Percentiles rank a stretch among this genome's conserved stretches.
Conservation (phyloP, 1,140 invertebrate species). For the Lasaia peninsularis region DNA sequence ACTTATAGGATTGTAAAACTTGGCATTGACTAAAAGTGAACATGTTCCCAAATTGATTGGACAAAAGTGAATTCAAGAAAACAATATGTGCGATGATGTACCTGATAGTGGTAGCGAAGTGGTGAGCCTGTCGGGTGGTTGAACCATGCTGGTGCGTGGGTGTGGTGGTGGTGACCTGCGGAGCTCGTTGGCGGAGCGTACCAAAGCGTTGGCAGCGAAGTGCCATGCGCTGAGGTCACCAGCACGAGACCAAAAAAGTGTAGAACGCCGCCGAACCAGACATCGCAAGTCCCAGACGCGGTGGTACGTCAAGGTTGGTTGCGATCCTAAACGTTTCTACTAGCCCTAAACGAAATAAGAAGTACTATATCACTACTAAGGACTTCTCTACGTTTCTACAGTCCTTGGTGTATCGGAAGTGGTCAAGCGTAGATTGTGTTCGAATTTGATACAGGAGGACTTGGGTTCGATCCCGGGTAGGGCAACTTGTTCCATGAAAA, state of each 20-base stretch:
- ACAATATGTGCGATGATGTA: constrained; percentile 18
- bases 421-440: no score
- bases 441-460: no score
- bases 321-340: constrained; percentile 15
- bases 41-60: background rate
- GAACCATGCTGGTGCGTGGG: constrained; percentile 62
- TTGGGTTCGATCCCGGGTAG: no score
- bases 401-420: no score
- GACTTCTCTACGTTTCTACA: no score
- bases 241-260: constrained; percentile 50
- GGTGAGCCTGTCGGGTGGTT: constrained; percentile 32
- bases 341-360: background rate
- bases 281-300: constrained; percentile 64
- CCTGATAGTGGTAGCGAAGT: constrained; percentile 24
- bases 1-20: constrained; percentile 8
- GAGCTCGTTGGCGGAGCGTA: constrained; percentile 66
- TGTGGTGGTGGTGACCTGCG: constrained; percentile 61
- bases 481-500: no score
- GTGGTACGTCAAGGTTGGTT: constrained; percentile 73
- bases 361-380: no score
- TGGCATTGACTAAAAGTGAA: constrained; percentile 31
- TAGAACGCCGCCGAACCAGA: constrained; percentile 51
- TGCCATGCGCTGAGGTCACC: constrained; percentile 64
- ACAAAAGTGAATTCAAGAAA: constrained; percentile 14
- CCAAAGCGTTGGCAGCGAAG: constrained; percentile 63